Percentiles rank a stretch among this genome's conserved stretches.
Conservation (phyloP, 2,888 invertebrate genomes). For the Perizoma affinitatum region DNA sequence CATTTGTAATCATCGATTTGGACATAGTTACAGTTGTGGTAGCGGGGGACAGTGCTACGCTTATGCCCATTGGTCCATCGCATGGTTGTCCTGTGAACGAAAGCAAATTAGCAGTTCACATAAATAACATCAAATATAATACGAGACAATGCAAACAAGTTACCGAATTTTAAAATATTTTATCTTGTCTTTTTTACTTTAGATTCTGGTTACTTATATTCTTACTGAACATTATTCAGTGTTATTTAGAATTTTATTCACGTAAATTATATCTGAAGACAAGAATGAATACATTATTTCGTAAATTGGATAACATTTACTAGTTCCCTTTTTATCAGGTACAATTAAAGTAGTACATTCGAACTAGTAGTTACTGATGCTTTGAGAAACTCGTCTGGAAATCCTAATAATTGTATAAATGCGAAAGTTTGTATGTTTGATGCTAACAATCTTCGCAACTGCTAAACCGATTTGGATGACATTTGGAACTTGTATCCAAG, state of each 20-base stretch:
- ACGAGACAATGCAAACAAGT: slow-evolving; percentile 12
- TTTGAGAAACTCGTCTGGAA: no score
- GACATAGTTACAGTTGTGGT: slow-evolving; percentile 90
- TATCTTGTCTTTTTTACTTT: slow-evolving; percentile 15
- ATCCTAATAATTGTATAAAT: no score
- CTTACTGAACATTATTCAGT: background rate
- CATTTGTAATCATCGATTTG: slow-evolving; percentile 98
- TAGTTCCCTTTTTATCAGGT: no score
- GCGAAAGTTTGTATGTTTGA: no score
- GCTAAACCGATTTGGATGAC: no score
- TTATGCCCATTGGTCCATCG: slow-evolving; percentile 93
- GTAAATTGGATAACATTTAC: background rate
- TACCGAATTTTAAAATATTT: slow-evolving; percentile 18
- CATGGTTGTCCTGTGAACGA: slow-evolving; percentile 86
- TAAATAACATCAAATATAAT: background rate
- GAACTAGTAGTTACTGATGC: no score
- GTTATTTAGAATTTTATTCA: slow-evolving; percentile 9
- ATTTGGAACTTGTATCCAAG: no score
- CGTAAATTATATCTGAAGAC: slow-evolving; percentile 22
- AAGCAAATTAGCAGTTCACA: background rate
- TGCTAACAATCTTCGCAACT: no score
- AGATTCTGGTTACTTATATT: slow-evolving; percentile 14
- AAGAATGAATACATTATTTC: slow-evolving; percentile 20
- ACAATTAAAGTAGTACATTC: no score
- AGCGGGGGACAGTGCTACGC: slow-evolving; percentile 90